Base-by-base conservation (phyloP, 2,888 invertebrate genomes). In the Thysanoteuthis rhombus region DNA sequence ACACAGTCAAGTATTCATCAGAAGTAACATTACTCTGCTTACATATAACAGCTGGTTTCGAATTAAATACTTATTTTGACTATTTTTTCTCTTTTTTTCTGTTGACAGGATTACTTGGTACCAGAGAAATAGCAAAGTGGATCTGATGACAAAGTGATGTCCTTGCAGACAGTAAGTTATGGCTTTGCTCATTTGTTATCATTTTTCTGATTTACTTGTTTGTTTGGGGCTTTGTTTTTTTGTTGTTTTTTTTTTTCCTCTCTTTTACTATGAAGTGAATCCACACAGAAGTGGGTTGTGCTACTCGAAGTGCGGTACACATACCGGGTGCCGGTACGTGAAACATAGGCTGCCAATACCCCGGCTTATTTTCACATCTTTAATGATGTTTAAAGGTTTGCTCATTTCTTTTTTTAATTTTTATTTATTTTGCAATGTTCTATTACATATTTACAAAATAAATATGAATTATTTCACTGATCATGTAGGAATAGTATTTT, bases 71-170 rank as follows among this genome's bases (percentile, higher is more conserved):
- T 75, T 75, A 75, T n/a, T 75, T 75, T n/a, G 16, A 1, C n/a
- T 75, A n/a, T n/a, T n/a, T n/a, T n/a, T n/a, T 58, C 32, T 58
- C 36, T n/a, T 75, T 75, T 36, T 75, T 36, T 75, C n/a, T 75
- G 75, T 75, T 75, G 75, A 75, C 75, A 75, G 75, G 75, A 75
- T 75, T 75, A 75, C 75, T 75, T 75, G n/a, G 75, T 75, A 75
- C 75, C 75, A 75, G 16, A n/a, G 36, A 36, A 52, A 52, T 52
- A 52, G 52, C 25, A 52, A 75, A 75, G 75, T 75, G 75, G n/a
- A 75, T 75, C 75, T 75, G 75, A 75, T 75, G 75, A 75, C 75
- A 75, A 36, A 75, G 75, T 75, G 75, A 75, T 75, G 75, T 75
- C 75, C 75, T 36, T 75, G 75, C 75, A 75, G 75, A 75, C 75